phyloP scores from a whole-genome alignment of 2,113 vertebrate species.

The Apeltes quadracus region DNA sequence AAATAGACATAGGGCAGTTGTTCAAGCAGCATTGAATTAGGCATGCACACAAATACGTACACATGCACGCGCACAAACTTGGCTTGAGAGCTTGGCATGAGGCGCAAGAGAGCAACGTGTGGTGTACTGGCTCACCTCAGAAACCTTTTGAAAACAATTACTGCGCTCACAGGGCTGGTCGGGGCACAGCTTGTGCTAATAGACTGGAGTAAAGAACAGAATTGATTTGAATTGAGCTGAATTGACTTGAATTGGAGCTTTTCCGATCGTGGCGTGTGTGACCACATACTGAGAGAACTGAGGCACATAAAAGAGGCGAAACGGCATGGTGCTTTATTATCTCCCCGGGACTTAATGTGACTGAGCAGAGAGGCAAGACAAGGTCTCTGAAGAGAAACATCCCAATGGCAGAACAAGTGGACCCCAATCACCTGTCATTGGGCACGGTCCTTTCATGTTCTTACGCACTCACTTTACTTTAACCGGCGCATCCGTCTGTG shows the following conservation, averaged over 20 bases:
- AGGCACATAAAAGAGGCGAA: constrained; percentile 48
- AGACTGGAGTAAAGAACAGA: constrained; percentile 54
- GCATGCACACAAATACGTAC: constrained; percentile 53
- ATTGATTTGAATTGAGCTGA: constrained; percentile 30
- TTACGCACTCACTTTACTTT: constrained; percentile 41
- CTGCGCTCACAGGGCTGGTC: constrained; percentile 71
- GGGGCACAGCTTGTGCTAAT: constrained; percentile 69
- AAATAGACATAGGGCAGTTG: constrained; percentile 70
- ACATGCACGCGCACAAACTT: constrained; percentile 57
- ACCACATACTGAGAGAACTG: constrained; percentile 21
- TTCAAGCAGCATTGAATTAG: constrained; percentile 72
- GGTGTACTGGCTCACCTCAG: constrained; percentile 76
- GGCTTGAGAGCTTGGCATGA: constrained; percentile 77
- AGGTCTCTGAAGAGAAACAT: constrained; percentile 40
- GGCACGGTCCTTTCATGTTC: constrained; percentile 53
- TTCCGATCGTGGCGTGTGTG: constrained; percentile 41
- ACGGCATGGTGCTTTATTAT: constrained; percentile 52
- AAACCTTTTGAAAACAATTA: constrained; percentile 79
- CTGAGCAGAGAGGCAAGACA: constrained; percentile 51
- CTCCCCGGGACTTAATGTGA: constrained; percentile 56
- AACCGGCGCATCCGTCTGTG: constrained; percentile 34
- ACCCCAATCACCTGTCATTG: constrained; percentile 58
- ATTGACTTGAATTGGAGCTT: constrained; percentile 24
- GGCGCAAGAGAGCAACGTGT: constrained; percentile 69
- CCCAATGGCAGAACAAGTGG: constrained; percentile 42